Percentiles rank a stretch among this genome's conserved stretches.
phyloP scores from a whole-genome alignment of 1,140 invertebrate species.

The Polypedilum vanderplanki region DNA sequence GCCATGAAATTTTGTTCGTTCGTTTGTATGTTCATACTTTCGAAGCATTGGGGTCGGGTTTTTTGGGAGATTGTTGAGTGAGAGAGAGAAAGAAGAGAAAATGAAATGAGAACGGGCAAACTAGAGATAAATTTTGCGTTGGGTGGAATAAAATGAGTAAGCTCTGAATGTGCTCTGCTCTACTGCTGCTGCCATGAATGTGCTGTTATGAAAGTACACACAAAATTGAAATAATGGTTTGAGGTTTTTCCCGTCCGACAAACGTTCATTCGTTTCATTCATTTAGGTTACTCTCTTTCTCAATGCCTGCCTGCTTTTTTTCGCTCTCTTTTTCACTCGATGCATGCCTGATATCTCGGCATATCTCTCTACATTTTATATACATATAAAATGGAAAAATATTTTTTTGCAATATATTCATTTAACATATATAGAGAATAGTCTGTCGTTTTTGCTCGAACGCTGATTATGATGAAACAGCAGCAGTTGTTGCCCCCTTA shows the following conservation, averaged over 20 bases:
- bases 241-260: conserved; percentile 26
- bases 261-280: background rate
- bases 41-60: background rate
- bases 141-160: conserved; percentile 9
- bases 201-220: conserved; percentile 17
- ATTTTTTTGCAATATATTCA: background rate
- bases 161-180: conserved; percentile 2
- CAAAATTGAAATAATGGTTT: conserved; percentile 19
- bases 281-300: background rate
- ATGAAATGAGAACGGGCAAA: conserved; percentile 16
- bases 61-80: background rate
- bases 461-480: background rate
- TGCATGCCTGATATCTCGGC: background rate
- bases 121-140: conserved; percentile 18
- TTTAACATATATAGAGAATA: background rate
- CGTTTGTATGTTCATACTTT: background rate
- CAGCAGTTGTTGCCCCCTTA: background rate
- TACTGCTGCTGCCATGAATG: background rate
- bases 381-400: background rate
- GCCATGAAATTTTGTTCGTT: conserved; percentile 7
- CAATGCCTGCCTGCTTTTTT: background rate
- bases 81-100: background rate
- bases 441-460: background rate
- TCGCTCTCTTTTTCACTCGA: background rate
- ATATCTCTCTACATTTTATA: background rate